Evolutionary conservation across 2,888 invertebrate genomes (phyloP).

Genomic region (Leptinotarsa tumamoca): DNA sequence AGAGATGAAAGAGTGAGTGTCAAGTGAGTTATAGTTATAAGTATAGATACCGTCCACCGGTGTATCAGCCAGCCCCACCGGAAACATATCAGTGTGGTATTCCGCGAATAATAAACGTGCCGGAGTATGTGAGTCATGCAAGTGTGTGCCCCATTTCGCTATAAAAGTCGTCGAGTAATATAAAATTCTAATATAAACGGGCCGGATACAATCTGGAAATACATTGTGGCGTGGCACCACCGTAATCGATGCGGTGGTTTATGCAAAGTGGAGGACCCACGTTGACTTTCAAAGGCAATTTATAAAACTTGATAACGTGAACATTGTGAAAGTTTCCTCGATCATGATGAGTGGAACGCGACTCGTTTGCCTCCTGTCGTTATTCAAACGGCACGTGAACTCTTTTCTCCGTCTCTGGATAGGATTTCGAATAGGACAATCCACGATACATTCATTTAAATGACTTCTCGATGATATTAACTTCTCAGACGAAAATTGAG

Average conservation of each 20-base stretch:
- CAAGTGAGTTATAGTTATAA: too few species aligned
- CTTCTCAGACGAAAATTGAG: too few species aligned
- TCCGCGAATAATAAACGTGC: conserved; percentile 54
- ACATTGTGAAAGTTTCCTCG: conserved; percentile 62
- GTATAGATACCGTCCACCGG: conserved; percentile 13
- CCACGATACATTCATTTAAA: too few species aligned
- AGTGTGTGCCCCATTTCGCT: conserved; percentile 63
- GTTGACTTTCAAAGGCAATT: conserved; percentile 64
- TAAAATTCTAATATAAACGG: conserved; percentile 66
- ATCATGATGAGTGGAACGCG: conserved; percentile 50
- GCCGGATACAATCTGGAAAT: conserved; percentile 66
- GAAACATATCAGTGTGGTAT: conserved; percentile 31
- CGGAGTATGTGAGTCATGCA: conserved; percentile 59
- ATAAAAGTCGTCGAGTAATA: conserved; percentile 65
- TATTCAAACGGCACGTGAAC: conserved; percentile 19
- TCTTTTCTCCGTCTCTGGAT: background rate
- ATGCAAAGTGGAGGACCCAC: conserved; percentile 65
- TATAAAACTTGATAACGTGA: conserved; percentile 65
- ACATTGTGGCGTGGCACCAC: conserved; percentile 61
- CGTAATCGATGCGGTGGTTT: conserved; percentile 65
- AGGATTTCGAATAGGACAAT: too few species aligned
- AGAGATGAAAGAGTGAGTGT: too few species aligned
- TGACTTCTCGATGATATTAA: too few species aligned
- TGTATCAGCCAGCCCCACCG: conserved; percentile 23
- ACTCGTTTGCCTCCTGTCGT: conserved; percentile 21